Percentiles rank a stretch among this genome's conserved stretches.
Evolutionary conservation across 2,797 vertebrate species (phyloP).

Genomic region (Alauda arvensis): DNA sequence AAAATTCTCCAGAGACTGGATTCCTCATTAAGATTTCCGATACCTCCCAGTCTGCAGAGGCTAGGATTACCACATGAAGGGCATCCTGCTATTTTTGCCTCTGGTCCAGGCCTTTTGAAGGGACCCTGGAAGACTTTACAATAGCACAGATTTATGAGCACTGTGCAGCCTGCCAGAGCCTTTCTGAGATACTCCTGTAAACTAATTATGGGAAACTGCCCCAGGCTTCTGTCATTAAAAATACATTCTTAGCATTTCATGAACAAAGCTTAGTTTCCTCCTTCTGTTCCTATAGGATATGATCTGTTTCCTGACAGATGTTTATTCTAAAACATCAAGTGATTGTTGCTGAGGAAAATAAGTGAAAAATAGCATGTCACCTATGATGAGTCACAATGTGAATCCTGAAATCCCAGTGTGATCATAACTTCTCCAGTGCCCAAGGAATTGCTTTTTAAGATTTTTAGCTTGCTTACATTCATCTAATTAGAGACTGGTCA

Average conservation of each 20-base stretch:
- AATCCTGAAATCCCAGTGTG: background rate
- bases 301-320: conserved; percentile 52
- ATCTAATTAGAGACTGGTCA: background rate
- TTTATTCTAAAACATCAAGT: conserved; percentile 36
- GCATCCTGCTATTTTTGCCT: conserved; percentile 46
- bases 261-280: conserved; percentile 48
- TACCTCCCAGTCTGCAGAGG: background rate
- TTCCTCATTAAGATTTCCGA: conserved; percentile 2
- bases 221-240: conserved; percentile 36
- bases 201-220: conserved; percentile 47
- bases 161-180: background rate
- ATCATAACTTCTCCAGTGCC: background rate
- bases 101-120: conserved; percentile 35
- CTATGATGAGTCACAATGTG: background rate
- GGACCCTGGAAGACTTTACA: conserved; percentile 16
- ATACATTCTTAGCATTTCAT: conserved; percentile 44
- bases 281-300: conserved; percentile 53
- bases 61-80: conserved; percentile 45
- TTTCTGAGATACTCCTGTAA: conserved; percentile 35
- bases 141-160: conserved; percentile 21
- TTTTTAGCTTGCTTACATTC: background rate
- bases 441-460: background rate
- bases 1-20: background rate
- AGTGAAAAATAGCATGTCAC: background rate
- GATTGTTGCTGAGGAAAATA: conserved; percentile 17